These are phyloP conservation scores for Blastomussa wellsi DNA, from an alignment of 92 coral and sea anemone species.

Conservation along the genomic window DNA sequence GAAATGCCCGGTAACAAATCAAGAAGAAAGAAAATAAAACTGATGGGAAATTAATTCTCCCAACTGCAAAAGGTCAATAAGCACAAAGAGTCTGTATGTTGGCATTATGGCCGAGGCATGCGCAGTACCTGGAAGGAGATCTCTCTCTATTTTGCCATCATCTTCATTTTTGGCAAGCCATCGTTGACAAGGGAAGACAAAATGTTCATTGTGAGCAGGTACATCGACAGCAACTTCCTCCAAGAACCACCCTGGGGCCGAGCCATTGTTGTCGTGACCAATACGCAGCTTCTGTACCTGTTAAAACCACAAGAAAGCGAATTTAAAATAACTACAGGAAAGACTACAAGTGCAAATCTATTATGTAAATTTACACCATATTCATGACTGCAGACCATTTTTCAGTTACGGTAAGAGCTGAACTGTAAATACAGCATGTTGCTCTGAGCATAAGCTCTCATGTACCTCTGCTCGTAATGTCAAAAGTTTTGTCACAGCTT, in stretches of 20 bases:
- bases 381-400: too few relatives aligned
- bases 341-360: not conserved
- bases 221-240: slow-evolving; percentile 92
- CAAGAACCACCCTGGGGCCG: slow-evolving; percentile 91
- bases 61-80: too few relatives aligned
- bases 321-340: not conserved
- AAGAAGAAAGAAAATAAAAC: too few relatives aligned
- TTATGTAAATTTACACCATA: too few relatives aligned
- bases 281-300: slow-evolving; percentile 87
- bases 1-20: too few relatives aligned
- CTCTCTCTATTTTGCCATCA: slow-evolving; percentile 88
- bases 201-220: slow-evolving; percentile 81
- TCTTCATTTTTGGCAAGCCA: slow-evolving; percentile 95
- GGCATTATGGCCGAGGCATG: not conserved
- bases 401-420: too few relatives aligned
- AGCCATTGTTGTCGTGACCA: slow-evolving; percentile 95
- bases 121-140: slow-evolving; percentile 83
- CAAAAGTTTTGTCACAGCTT: too few relatives aligned
- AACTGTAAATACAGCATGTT: too few relatives aligned
- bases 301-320: not conserved
- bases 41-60: too few relatives aligned
- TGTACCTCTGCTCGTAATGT: too few relatives aligned
- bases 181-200: slow-evolving; percentile 89
- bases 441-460: too few relatives aligned
- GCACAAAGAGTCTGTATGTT: not conserved